A percentile compares a stretch with the other conserved stretches of the same genome.
Conservation (phyloP, 2,113 vertebrate species). For the Oreocharis arfaki region DNA sequence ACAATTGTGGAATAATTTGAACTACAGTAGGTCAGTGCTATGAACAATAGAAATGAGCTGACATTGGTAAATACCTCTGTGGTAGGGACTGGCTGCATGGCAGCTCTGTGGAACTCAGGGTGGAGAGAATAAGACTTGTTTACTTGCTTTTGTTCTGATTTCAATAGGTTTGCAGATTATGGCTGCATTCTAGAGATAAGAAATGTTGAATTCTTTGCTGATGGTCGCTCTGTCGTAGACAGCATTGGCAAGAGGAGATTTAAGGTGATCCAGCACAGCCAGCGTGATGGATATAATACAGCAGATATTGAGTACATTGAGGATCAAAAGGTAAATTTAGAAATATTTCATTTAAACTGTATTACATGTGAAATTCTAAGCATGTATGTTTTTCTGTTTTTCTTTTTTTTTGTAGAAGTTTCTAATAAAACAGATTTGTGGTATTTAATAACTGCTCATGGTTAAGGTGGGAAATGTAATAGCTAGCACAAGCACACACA, state of each 20-base stretch:
- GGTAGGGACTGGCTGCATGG: not conserved
- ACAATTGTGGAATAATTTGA: constrained; percentile 34
- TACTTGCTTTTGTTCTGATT: constrained; percentile 37
- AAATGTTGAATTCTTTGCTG: constrained; percentile 80
- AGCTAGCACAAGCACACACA: not conserved
- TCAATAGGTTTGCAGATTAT: constrained; percentile 79
- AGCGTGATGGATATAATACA: constrained; percentile 80
- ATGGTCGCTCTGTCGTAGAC: constrained; percentile 81
- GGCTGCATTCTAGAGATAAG: constrained; percentile 83
- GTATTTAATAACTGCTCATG: not conserved
- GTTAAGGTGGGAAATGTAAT: not conserved
- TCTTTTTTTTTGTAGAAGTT: not conserved
- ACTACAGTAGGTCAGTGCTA: not conserved
- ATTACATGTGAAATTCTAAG: not conserved
- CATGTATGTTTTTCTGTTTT: not conserved
- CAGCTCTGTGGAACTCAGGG: not conserved
- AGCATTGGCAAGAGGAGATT: constrained; percentile 80
- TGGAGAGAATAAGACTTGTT: constrained; percentile 25
- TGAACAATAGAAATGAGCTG: constrained; percentile 33
- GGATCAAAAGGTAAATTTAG: constrained; percentile 72
- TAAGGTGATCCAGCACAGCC: constrained; percentile 77
- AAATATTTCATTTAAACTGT: not conserved
- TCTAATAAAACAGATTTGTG: not conserved
- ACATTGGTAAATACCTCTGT: constrained; percentile 32
- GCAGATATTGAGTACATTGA: constrained; percentile 83